phyloP scores from a whole-genome alignment of 1,140 invertebrate genomes.

The Battus philenor region DNA sequence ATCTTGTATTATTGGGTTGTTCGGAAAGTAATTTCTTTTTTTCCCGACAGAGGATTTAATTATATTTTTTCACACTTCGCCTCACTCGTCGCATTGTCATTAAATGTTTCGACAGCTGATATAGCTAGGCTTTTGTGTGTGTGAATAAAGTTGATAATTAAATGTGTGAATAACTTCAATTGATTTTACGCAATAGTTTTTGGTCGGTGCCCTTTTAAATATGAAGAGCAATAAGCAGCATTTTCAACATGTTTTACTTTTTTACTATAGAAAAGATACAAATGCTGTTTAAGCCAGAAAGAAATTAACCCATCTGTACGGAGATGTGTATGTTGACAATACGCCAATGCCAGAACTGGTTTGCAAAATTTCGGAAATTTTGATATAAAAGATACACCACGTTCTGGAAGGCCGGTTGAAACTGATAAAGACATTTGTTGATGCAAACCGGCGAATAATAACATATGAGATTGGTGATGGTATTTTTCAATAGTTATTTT shows the following conservation, averaged over 20 bases:
- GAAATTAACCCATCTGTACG: conserved; percentile 16
- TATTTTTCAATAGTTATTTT: too few relatives aligned
- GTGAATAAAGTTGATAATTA: conserved; percentile 12
- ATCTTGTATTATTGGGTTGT: too few relatives aligned
- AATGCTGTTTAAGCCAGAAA: neutral
- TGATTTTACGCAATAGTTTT: too few relatives aligned
- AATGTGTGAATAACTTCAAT: neutral
- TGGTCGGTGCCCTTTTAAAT: too few relatives aligned
- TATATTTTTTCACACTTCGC: conserved; percentile 2
- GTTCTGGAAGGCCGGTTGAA: conserved; percentile 19
- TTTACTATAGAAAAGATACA: too few relatives aligned
- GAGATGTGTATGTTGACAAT: conserved; percentile 18
- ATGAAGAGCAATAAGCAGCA: too few relatives aligned
- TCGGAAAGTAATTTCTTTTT: too few relatives aligned
- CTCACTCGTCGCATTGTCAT: conserved; percentile 15
- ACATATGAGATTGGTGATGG: neutral
- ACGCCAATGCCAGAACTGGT: too few relatives aligned
- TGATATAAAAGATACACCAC: conserved; percentile 20
- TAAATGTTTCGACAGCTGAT: conserved; percentile 14
- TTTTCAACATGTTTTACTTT: too few relatives aligned
- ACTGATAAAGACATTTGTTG: conserved; percentile 19
- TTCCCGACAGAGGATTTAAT: too few relatives aligned
- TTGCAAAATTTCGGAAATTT: conserved; percentile 14
- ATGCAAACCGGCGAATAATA: neutral
- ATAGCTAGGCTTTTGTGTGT: conserved; percentile 13